Evolutionary conservation across 92 coral and sea anemone genomes (phyloP), one percentile per base, ranked within the genome.

Genomic region (Diadumene lineata): DNA sequence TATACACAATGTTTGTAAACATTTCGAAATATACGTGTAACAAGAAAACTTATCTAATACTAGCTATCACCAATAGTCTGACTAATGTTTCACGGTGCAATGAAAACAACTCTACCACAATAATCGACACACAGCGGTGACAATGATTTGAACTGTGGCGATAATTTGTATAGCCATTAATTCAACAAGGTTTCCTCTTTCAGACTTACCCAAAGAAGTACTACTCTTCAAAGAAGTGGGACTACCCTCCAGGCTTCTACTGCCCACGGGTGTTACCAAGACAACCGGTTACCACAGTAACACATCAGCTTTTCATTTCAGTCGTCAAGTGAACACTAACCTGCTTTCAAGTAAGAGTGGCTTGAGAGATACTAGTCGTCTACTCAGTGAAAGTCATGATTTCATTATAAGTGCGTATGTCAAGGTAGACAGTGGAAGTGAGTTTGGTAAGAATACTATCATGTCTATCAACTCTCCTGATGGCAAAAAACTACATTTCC

Each of bases 381-480:
- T 90, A 4, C 80, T 86, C 58, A 66, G 77, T 28, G 61, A 74
- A 2, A 90, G 96, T 66, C 84, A 77, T 21, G 96, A 90, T 66
- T 86, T 80, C 57, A 62, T 69, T 7, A 83, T 90, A 18, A 79
- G 79, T 48, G 92, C 96, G 17, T 86, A 73, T 60, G 67, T 56
- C 31, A 90, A 90, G 71, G 50, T 90, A 11, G 82, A 76, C 75
- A 1, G 19, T 0, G 43, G 16, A 3, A 21, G 60, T 18, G 44
- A 2, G 33, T 51, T n/a, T 15, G 55, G 34, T 70, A 43, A 69
- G 34, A 83, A 86, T 69, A 50, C 96, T 0, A 83, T 90, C 28
- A 38, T 86, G 31, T 83, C 89, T 11, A 77, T 90, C 2, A 57
- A 58, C 56, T 83, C 96, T 17, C 24, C 44, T 0, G 68, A 68